Conservation (phyloP, 2,888 invertebrate species). For the Zele albiditarsus region DNA sequence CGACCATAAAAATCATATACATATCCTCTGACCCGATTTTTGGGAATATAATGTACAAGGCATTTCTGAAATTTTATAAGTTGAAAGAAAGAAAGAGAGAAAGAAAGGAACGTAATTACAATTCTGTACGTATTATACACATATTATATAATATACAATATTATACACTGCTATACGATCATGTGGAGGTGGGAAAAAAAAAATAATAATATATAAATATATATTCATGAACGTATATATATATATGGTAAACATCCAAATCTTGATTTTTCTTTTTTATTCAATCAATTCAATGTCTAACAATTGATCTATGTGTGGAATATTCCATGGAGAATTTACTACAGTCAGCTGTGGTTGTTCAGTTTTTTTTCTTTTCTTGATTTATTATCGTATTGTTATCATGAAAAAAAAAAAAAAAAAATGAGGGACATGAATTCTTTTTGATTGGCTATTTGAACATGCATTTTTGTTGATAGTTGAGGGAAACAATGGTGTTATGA, state of each 20-base stretch:
- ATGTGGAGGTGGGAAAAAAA: background rate
- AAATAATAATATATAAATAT: slow-evolving; percentile 9
- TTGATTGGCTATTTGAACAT: no score
- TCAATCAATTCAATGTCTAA: no score
- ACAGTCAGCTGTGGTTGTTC: no score
- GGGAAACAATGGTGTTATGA: no score
- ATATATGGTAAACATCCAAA: background rate
- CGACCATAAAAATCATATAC: slow-evolving; percentile 64
- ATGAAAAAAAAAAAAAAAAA: no score
- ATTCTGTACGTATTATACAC: slow-evolving; percentile 39
- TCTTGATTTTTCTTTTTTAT: background rate
- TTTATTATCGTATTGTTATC: no score
- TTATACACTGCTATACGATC: slow-evolving; percentile 50
- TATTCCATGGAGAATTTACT: no score
- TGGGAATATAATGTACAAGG: slow-evolving; percentile 39
- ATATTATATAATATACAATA: slow-evolving; percentile 62
- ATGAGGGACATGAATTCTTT: no score
- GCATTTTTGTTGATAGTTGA: no score
- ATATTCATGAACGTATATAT: background rate
- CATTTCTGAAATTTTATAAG: slow-evolving; percentile 40
- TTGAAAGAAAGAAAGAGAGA: slow-evolving; percentile 30
- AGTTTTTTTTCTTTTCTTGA: no score
- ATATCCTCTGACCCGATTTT: slow-evolving; percentile 57
- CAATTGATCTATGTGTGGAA: no score
- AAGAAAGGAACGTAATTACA: slow-evolving; percentile 11